Evolutionary conservation across 2,797 vertebrate species (phyloP).

Genomic region (Myotis vivesi): DNA sequence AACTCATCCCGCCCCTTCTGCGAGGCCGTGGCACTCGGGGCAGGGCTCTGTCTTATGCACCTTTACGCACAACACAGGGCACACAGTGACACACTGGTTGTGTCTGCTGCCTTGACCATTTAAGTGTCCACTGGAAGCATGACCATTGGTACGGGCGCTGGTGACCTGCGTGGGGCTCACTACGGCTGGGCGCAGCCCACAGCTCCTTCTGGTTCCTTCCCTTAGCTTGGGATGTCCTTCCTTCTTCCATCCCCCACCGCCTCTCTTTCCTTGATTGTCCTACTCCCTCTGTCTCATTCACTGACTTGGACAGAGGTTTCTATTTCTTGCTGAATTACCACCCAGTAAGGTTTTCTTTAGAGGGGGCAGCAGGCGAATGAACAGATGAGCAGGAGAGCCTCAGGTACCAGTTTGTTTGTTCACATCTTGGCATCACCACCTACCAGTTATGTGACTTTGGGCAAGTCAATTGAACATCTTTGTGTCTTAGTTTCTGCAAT

Average conservation of each 20-base stretch:
- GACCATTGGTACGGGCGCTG: not conserved
- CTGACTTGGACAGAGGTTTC: not conserved
- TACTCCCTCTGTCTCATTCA: not conserved
- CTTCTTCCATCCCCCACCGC: not conserved
- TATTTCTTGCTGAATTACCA: not conserved
- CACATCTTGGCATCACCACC: not conserved
- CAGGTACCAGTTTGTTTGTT: not conserved
- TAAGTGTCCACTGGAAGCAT: not conserved
- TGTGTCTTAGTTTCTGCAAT: not conserved
- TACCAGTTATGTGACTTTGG: not conserved
- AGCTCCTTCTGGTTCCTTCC: not conserved
- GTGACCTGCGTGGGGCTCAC: accelerated
- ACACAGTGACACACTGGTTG: not conserved
- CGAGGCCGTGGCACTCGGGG: accelerated
- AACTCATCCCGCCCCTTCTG: not conserved
- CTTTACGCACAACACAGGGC: accelerated
- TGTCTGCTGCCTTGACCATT: not conserved
- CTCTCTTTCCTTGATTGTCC: not conserved
- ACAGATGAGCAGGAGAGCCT: not conserved
- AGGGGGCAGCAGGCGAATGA: not conserved
- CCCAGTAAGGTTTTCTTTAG: not conserved
- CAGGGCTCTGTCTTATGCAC: not conserved
- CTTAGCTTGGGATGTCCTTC: not conserved
- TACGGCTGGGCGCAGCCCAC: accelerated
- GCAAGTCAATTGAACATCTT: not conserved